Percentiles rank a stretch among this genome's conserved stretches.
phyloP scores from a whole-genome alignment of 2,113 vertebrate species.

The Pachyramphus minor region DNA sequence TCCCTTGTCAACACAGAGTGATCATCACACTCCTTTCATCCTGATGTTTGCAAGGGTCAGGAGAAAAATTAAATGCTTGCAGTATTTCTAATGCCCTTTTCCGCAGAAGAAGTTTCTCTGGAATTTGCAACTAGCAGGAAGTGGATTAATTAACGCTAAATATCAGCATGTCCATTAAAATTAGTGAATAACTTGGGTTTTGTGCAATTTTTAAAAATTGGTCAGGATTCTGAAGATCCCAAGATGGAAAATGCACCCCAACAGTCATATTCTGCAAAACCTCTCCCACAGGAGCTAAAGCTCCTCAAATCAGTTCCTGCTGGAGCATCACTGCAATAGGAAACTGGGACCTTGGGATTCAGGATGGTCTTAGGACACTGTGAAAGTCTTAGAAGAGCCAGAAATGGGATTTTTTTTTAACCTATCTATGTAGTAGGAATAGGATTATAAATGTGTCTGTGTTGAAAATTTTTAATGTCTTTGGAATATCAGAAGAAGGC shows the following conservation, averaged over 20 bases:
- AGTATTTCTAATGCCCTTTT: not conserved
- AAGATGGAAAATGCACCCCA: not conserved
- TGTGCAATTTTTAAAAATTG: not conserved
- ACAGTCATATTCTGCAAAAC: not conserved
- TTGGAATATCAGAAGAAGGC: not conserved
- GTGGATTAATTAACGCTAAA: not conserved
- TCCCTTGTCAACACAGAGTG: not conserved
- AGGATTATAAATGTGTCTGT: not conserved
- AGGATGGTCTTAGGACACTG: too few species aligned
- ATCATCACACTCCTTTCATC: not conserved
- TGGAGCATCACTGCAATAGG: not conserved
- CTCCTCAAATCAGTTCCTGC: not conserved
- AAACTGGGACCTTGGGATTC: not conserved
- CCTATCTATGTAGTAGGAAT: not conserved
- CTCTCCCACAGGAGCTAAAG: not conserved
- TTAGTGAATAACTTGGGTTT: not conserved
- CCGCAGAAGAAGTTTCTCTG: not conserved
- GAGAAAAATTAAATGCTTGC: not conserved
- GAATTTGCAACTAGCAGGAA: not conserved
- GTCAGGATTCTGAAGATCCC: not conserved
- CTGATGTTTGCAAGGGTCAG: not conserved
- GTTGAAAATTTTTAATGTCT: not conserved
- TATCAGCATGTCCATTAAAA: not conserved
- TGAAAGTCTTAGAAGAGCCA: not conserved
- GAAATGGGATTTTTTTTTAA: not conserved